phyloP scores from a whole-genome alignment of 2,113 vertebrate species.

The Leptodactylus fuscus region DNA sequence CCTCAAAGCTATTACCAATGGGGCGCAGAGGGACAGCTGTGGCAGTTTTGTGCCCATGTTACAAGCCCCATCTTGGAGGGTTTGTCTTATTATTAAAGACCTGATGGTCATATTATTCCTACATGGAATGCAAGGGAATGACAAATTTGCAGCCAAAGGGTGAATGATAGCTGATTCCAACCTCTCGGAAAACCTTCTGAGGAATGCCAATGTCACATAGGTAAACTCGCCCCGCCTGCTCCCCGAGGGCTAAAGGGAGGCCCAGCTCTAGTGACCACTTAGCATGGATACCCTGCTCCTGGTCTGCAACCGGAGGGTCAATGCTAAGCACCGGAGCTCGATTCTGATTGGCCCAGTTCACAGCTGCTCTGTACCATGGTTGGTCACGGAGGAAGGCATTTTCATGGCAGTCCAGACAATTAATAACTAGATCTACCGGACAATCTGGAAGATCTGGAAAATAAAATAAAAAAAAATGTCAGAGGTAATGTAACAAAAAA shows the following conservation, averaged over 20 bases:
- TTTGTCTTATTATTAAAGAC: background rate
- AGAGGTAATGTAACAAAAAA: background rate
- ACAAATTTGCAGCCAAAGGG: constrained; percentile 98
- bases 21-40: background rate
- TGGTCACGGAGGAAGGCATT: constrained; percentile 94
- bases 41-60: constrained; percentile 23
- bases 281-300: constrained; percentile 88
- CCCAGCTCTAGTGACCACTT: constrained; percentile 96
- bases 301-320: constrained; percentile 88
- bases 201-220: constrained; percentile 96
- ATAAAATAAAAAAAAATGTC: background rate
- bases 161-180: constrained; percentile 94
- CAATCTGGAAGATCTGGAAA: constrained; percentile 89
- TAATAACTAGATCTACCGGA: constrained; percentile 95
- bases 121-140: constrained; percentile 92
- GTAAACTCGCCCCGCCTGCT: constrained; percentile 90
- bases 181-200: constrained; percentile 93
- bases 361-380: constrained; percentile 93
- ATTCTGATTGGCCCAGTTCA: constrained; percentile 97
- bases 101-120: constrained; percentile 57
- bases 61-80: constrained; percentile 30
- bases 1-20: background rate
- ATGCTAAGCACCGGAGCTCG: constrained; percentile 93
- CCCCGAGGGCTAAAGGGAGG: constrained; percentile 87
- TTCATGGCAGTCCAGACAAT: constrained; percentile 96